Evolutionary conservation across 2,888 invertebrate species (phyloP).

Genomic region (Thyatira batis): DNA sequence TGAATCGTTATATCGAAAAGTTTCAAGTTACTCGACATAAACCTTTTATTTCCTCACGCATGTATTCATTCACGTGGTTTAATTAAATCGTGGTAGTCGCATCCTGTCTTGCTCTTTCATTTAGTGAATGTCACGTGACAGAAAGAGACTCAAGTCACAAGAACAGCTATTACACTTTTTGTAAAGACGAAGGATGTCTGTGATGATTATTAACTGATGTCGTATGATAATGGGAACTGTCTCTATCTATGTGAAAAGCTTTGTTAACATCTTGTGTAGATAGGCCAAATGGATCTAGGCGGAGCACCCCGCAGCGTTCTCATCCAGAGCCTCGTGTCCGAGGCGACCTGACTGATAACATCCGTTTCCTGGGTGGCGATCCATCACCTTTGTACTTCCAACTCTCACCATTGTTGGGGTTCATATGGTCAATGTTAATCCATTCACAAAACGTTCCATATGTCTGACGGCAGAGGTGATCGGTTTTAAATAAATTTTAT

Average conservation of each 20-base stretch:
- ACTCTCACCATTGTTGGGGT: constrained; percentile 65
- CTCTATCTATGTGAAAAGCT: constrained; percentile 26
- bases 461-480: constrained; percentile 33
- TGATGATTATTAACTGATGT: too few relatives aligned
- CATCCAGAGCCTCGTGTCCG: constrained; percentile 36
- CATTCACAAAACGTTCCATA: constrained; percentile 36
- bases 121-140: too few relatives aligned
- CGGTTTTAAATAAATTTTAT: constrained; percentile 64
- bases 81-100: too few relatives aligned
- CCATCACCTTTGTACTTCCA: constrained; percentile 50
- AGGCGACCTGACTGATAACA: constrained; percentile 53
- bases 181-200: too few relatives aligned
- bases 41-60: neutral
- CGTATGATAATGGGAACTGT: neutral
- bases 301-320: constrained; percentile 52
- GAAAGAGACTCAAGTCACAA: too few relatives aligned
- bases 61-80: too few relatives aligned
- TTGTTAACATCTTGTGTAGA: constrained; percentile 20
- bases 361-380: constrained; percentile 64
- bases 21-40: neutral
- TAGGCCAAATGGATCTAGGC: constrained; percentile 38
- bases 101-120: too few relatives aligned
- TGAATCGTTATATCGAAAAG: neutral
- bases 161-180: too few relatives aligned
- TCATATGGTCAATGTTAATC: constrained; percentile 37